Evolutionary conservation across 2,113 vertebrate genomes (phyloP).

Genomic region (Chaetodon trifascialis): DNA sequence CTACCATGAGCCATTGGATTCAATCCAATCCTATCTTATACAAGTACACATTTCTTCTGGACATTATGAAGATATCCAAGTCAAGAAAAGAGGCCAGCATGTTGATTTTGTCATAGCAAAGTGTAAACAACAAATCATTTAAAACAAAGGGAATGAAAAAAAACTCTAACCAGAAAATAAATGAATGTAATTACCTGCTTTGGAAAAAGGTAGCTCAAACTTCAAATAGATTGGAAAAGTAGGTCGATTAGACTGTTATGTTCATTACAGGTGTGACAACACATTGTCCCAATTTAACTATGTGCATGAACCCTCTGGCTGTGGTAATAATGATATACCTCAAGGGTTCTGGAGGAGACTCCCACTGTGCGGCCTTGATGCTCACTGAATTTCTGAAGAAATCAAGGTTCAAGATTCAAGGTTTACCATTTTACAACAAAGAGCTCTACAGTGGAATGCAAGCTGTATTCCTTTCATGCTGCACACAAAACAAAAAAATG

Average conservation of each 20-base stretch:
- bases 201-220: neutral
- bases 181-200: neutral
- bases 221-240: neutral
- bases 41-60: slow-evolving; percentile 8
- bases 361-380: slow-evolving; percentile 12
- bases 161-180: neutral
- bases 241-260: neutral
- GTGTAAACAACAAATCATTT: slow-evolving; percentile 23
- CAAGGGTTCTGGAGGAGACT: slow-evolving; percentile 14
- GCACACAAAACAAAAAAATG: neutral
- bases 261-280: slow-evolving; percentile 19
- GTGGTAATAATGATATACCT: slow-evolving; percentile 18
- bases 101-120: slow-evolving; percentile 22
- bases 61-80: slow-evolving; percentile 26
- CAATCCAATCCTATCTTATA: slow-evolving; percentile 48
- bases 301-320: slow-evolving; percentile 8
- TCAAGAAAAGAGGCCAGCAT: neutral
- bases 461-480: neutral
- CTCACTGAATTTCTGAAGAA: neutral
- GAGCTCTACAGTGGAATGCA: neutral
- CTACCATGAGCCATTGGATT: slow-evolving; percentile 31
- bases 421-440: neutral
- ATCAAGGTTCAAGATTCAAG: slow-evolving; percentile 1
- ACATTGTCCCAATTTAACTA: slow-evolving; percentile 8
- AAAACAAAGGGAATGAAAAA: neutral